Conservation (phyloP, 2,888 invertebrate species). For the Folsomia manolachei region DNA sequence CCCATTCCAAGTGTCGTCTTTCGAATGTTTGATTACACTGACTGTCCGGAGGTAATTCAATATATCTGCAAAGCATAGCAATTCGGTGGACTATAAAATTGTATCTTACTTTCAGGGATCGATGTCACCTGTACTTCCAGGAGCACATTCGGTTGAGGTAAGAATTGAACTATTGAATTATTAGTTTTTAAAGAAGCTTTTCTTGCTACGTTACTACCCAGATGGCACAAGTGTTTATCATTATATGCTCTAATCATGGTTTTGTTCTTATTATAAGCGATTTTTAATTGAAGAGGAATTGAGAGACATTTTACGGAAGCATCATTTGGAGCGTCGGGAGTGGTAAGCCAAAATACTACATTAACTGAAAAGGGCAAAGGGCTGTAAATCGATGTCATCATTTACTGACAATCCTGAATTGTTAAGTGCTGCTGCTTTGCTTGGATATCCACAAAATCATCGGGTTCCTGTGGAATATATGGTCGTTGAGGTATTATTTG, state of each 20-base stretch:
- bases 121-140: slow-evolving; percentile 70
- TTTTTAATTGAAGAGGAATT: slow-evolving; percentile 97
- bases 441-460: slow-evolving; percentile 87
- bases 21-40: slow-evolving; percentile 97
- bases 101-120: slow-evolving; percentile 58
- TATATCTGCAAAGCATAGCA: not conserved
- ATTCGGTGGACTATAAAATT: not conserved
- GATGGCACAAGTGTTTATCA: too few relatives aligned
- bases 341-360: slow-evolving; percentile 63
- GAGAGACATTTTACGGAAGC: slow-evolving; percentile 84
- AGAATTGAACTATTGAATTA: too few relatives aligned
- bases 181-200: too few relatives aligned
- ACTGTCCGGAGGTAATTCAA: slow-evolving; percentile 77
- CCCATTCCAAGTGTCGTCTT: slow-evolving; percentile 94
- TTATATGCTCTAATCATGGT: too few relatives aligned
- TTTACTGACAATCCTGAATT: too few relatives aligned
- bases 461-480: slow-evolving; percentile 97
- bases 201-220: too few relatives aligned
- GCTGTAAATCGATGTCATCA: too few relatives aligned
- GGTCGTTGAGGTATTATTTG: slow-evolving; percentile 95
- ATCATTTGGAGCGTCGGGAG: slow-evolving; percentile 85
- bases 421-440: slow-evolving; percentile 74
- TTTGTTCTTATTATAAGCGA: too few relatives aligned
- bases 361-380: too few relatives aligned
- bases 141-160: slow-evolving; percentile 97